These are phyloP conservation scores for Ecliptopera silaceata DNA, from an alignment of 2,888 invertebrate species.

Conservation along the genomic window DNA sequence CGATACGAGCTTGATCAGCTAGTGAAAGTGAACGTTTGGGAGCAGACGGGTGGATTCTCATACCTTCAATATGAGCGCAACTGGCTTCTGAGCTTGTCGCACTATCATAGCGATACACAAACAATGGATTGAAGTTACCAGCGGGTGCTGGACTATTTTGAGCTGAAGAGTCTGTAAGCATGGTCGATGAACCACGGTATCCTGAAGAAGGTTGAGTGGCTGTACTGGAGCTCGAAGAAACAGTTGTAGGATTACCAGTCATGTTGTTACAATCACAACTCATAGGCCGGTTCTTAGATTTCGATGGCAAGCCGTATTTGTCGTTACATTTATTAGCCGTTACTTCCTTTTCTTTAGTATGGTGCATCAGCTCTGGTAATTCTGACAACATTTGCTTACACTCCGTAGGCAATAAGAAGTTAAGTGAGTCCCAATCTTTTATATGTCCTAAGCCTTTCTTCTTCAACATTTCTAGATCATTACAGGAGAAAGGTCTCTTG, in stretches of 20 bases:
- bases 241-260: constrained; percentile 79
- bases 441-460: constrained; percentile 93
- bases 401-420: constrained; percentile 93
- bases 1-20: constrained; percentile 76
- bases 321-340: constrained; percentile 57
- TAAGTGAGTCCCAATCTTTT: constrained; percentile 96
- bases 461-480: constrained; percentile 91
- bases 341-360: constrained; percentile 82
- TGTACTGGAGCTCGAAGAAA: constrained; percentile 87
- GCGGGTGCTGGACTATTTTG: constrained; percentile 85
- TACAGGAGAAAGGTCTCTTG: constrained; percentile 89
- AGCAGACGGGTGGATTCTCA: constrained; percentile 78
- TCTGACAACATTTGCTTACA: constrained; percentile 90
- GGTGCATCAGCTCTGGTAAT: constrained; percentile 89
- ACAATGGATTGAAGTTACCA: constrained; percentile 87
- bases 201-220: constrained; percentile 93
- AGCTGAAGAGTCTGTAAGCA: constrained; percentile 89
- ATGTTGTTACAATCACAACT: constrained; percentile 84
- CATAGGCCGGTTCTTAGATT: constrained; percentile 83
- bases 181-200: constrained; percentile 93
- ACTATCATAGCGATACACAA: constrained; percentile 92
- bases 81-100: constrained; percentile 89
- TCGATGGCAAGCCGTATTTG: constrained; percentile 74
- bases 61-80: constrained; percentile 82
- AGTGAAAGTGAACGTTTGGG: constrained; percentile 88